These are phyloP conservation scores for Andrena chrysosceles DNA, from an alignment of 2,888 invertebrate species.

Conservation along the genomic window DNA sequence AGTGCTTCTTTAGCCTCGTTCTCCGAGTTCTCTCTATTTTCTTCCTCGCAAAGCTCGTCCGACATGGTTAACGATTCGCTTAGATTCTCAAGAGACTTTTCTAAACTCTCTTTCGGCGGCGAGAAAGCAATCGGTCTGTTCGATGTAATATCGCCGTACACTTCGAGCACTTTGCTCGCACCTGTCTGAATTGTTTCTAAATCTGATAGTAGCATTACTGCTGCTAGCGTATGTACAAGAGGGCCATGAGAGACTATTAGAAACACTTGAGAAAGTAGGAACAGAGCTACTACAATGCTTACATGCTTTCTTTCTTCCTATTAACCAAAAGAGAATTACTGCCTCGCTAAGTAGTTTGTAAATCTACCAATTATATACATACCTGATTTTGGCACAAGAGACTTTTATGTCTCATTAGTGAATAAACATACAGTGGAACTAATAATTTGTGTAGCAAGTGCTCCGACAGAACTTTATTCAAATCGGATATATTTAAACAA, in stretches of 20 bases:
- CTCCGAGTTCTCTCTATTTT: conserved; percentile 33
- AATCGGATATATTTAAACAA: conserved; percentile 94
- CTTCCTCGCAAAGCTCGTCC: conserved; percentile 56
- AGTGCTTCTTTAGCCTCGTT: conserved; percentile 34
- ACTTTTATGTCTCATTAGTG: conserved; percentile 87
- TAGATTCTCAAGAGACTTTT: conserved; percentile 89
- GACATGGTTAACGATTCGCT: conserved; percentile 69
- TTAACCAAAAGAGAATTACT: conserved; percentile 29
- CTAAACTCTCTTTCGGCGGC: conserved; percentile 91
- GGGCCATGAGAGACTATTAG: conserved; percentile 96
- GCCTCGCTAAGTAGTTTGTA: background rate
- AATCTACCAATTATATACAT: conserved; percentile 74
- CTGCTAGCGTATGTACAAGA: conserved; percentile 95
- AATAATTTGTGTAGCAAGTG: conserved; percentile 96
- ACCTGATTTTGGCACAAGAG: conserved; percentile 80
- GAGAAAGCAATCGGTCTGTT: conserved; percentile 88
- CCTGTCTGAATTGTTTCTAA: conserved; percentile 89
- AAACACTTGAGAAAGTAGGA: conserved; percentile 97
- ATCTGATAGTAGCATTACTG: conserved; percentile 95
- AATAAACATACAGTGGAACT: conserved; percentile 97
- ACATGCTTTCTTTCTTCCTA: conserved; percentile 82
- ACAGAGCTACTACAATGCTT: conserved; percentile 95
- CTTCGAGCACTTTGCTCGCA: conserved; percentile 89
- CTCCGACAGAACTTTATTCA: conserved; percentile 97
- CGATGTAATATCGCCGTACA: conserved; percentile 86